Evolutionary conservation across 2,888 invertebrate genomes (phyloP), one percentile per base, ranked within the genome.

Genomic region (Didymodactylos carnosus): DNA sequence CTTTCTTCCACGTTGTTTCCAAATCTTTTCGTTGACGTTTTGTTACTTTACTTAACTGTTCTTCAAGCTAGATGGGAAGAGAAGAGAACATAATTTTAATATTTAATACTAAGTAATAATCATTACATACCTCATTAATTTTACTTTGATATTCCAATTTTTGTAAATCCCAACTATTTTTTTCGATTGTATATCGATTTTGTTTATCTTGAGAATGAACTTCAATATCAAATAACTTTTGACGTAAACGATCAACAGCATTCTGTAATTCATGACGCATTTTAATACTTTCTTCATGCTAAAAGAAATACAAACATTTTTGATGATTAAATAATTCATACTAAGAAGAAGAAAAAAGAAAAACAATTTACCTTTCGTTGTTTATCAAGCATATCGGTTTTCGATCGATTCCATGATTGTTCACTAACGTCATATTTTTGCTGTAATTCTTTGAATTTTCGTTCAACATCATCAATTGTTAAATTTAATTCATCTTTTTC

Each of bases 281-380:
- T 27, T 74, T 71, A 16, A 74, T 71, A 43, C 74, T 74, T 53
- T 74, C 74, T 51, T 74, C 74, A 43, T 74, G 71, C 71, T 73
- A 62, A 19, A 51, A 35, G 35, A 3, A 16, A 13, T 35, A 35
- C 0, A 35, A 62, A 19, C n/a, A n/a, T n/a, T n/a, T n/a, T n/a
- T n/a, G 1, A 6, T 7, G 8, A 3, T 27, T 51, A 6, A 16
- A 29, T 14, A 10, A 14, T 25, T 29, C 27, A n/a, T n/a, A n/a
- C n/a, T n/a, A n/a, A n/a, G n/a, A n/a, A n/a, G 1, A 29, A 19
- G 10, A 25, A 35, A 62, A 49, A 23, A 23, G n/a, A 35, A 62
- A n/a, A 25, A 27, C 29, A 1, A 51, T 25, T 62, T 62, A 62
- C 62, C 35, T 62, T 62, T 29, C 62, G 62, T n/a, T 62, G 62